Evolutionary conservation across 2,113 vertebrate genomes (phyloP), one percentile per base, ranked within the genome.

Genomic region (Oncorhynchus masou): DNA sequence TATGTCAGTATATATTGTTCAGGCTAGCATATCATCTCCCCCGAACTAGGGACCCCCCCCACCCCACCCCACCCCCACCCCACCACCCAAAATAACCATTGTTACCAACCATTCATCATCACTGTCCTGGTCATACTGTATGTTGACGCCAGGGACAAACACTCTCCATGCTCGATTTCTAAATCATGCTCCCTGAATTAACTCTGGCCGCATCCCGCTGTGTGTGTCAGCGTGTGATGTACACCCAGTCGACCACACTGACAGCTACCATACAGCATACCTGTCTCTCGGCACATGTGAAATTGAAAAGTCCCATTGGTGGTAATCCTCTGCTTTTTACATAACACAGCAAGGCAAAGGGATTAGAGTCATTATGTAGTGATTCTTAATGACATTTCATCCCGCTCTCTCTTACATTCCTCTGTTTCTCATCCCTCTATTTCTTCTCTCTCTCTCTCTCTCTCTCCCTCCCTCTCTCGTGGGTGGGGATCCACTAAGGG

Each of bases 311-410:
- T 73, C 68, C 73, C 74, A 45, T 19, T 66, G 49, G 49, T 75
- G 57, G 75, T 84, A 83, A 87, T 84, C 85, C 74, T 6, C 12
- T 49, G n/a, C 70, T 75, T 13, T 92, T 91, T 87, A 79, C 81
- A 87, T 90, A 90, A 90, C 84, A 79, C 73, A 65, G 74, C 64
- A 57, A 7, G n/a, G 59, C 6, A n/a, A 22, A 60, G 66, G 81
- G 87, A 92, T 91, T 91, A 87, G 70, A 88, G 81, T 86, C 80
- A 86, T 89, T 86, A 82, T 64, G 72, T 66, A 78, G 81, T 73
- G 82, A 77, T 83, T 83, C 80, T 78, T 85, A 85, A 85, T 83
- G 78, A 85, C 79, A 88, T 87, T 87, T 83, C 3, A 76, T 76
- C 76, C 68, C 31, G 39, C 31, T 66, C 73, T 57, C 59, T 64